Percentiles rank a stretch among this genome's conserved stretches.
These are phyloP conservation scores for Drosophila affinis DNA, from an alignment of 2,888 invertebrate species.

Conservation along the genomic window DNA sequence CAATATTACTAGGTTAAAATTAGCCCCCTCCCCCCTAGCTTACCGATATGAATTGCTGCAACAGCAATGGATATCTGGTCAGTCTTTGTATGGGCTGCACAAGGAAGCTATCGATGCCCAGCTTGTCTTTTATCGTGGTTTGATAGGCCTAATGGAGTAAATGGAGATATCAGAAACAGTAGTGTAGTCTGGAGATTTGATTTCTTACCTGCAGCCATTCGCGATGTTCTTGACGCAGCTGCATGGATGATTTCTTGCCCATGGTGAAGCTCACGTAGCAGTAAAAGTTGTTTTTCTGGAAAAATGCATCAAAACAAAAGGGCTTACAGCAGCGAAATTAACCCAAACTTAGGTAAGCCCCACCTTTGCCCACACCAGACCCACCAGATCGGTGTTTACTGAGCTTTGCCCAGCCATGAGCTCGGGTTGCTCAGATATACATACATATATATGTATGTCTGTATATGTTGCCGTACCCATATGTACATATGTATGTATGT, in stretches of 20 bases:
- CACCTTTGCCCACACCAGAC: neutral
- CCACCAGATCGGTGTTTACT: slow-evolving; percentile 8
- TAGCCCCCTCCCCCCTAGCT: slow-evolving; percentile 12
- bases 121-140: slow-evolving; percentile 82
- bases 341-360: slow-evolving; percentile 3
- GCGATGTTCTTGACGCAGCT: slow-evolving; percentile 80
- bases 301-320: slow-evolving; percentile 14
- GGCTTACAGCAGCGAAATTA: neutral
- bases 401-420: slow-evolving; percentile 10
- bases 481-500: slow-evolving; percentile 10
- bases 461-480: slow-evolving; percentile 6
- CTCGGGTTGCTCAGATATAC: slow-evolving; percentile 13
- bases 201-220: slow-evolving; percentile 79
- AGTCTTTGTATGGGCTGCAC: slow-evolving; percentile 84
- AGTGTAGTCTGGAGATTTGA: neutral
- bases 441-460: neutral
- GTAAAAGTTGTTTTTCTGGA: slow-evolving; percentile 82
- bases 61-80: slow-evolving; percentile 83
- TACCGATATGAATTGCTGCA: slow-evolving; percentile 83
- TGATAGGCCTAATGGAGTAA: slow-evolving; percentile 68
- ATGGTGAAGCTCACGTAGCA: slow-evolving; percentile 83
- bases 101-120: slow-evolving; percentile 84
- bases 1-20: too few species aligned
- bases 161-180: neutral
- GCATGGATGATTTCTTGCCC: slow-evolving; percentile 82